These are phyloP conservation scores for Alca torda DNA, from an alignment of 2,797 vertebrate genomes.

Conservation along the genomic window DNA sequence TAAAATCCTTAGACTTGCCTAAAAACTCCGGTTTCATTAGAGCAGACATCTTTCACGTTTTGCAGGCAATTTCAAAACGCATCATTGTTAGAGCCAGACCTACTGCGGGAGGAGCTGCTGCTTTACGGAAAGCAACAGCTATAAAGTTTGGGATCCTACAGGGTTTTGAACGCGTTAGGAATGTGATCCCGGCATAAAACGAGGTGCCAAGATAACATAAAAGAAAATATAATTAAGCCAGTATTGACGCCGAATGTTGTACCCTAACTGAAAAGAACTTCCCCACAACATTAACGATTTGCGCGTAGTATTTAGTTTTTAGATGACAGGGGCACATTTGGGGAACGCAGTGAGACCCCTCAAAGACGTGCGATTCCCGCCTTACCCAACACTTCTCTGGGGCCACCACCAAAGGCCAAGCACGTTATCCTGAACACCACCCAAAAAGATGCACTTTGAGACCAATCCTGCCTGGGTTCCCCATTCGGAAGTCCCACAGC, in stretches of 20 bases:
- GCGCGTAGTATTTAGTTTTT: background rate
- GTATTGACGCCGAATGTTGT: background rate
- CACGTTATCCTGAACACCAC: accelerated
- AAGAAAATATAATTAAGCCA: conserved; percentile 55
- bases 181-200: conserved; percentile 24
- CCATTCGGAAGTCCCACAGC: background rate
- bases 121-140: conserved; percentile 39
- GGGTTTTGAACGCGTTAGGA: conserved; percentile 40
- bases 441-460: background rate
- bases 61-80: conserved; percentile 33
- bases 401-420: background rate
- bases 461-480: background rate
- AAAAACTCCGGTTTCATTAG: conserved; percentile 12
- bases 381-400: background rate
- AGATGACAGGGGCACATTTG: background rate
- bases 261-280: background rate
- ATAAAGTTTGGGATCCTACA: conserved; percentile 69
- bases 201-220: conserved; percentile 47
- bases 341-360: background rate
- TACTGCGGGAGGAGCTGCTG: conserved; percentile 41
- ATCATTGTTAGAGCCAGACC: conserved; percentile 36
- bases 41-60: conserved; percentile 26
- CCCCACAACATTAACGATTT: background rate
- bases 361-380: conserved; percentile 23
- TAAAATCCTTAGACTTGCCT: conserved; percentile 43